Evolutionary conservation across 2,888 invertebrate genomes (phyloP), one percentile per base, ranked within the genome.

Genomic region (Papilio protenor): DNA sequence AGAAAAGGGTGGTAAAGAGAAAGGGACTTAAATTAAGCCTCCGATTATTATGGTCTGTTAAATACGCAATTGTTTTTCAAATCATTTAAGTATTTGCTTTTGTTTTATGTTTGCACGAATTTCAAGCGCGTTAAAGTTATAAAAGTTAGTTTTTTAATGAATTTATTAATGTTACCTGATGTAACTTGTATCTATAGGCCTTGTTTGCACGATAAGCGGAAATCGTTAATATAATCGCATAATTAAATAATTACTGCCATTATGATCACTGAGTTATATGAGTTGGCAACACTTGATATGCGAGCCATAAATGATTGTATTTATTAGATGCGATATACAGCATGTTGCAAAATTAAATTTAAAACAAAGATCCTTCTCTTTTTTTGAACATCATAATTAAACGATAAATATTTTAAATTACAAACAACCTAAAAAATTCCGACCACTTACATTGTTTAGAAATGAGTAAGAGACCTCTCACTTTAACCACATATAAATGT

Each of bases 191-290:
- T 10, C 61, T 18, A 70, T 76, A 71, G 47, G 10, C 40, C 23
- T 33, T 61, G 49, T 74, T 59, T 27, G 33, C 27, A 40, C 71
- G 71, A 70, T 70, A 74, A 57, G 27, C 47, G 73, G 77, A 77
- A 74, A 49, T 74, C 59, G 21, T 77, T 74, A 77, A 33, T 21
- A 27, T 66, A 74, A 74, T 70, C 70, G 61, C 40, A 21, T 74
- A 47, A 74, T 77, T 74, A 52, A 23, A 61, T 70, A 74, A 77
- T 77, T 52, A 61, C 74, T 21, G 49, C 11, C 40, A 57, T 69
- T 52, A 55, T 45, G 47, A 74, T 52, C 49, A 74, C 33, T 64
- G 74, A 74, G 61, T 33, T 64, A 64, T 69, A 69, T 21, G 66
- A 69, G 66, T 69, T 69, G 66, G 66, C 66, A 69, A 69, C 52